These are phyloP conservation scores for Anthopleura sola DNA, from an alignment of 64 coral and sea anemone species.

Conservation along the genomic window DNA sequence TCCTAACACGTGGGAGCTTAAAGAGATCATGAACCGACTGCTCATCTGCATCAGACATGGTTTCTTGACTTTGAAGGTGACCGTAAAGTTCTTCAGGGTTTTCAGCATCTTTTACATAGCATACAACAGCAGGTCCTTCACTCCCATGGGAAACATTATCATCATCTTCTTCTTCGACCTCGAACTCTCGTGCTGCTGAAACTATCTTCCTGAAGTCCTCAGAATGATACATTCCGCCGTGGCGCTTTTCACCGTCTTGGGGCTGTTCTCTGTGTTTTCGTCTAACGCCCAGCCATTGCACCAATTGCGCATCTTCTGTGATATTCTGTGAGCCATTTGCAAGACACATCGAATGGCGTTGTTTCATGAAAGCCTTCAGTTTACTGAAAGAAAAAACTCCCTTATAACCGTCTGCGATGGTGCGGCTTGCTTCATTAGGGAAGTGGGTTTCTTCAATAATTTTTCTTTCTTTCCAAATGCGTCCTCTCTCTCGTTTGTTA, in stretches of 20 bases:
- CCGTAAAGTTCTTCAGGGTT: slow-evolving; percentile 9
- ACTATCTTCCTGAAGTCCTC: slow-evolving; percentile 6
- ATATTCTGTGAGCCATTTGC: neutral
- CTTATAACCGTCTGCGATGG: neutral
- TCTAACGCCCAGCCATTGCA: slow-evolving; percentile 47
- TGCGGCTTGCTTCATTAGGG: neutral
- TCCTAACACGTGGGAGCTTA: neutral
- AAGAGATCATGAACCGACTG: neutral
- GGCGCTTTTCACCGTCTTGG: neutral
- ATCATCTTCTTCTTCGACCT: slow-evolving; percentile 14
- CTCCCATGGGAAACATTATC: neutral
- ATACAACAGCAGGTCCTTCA: neutral
- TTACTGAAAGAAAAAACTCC: slow-evolving; percentile 1
- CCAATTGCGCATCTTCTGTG: slow-evolving; percentile 26
- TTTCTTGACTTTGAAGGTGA: slow-evolving; percentile 1
- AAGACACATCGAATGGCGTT: neutral
- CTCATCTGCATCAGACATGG: slow-evolving; percentile 17
- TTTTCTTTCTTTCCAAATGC: neutral
- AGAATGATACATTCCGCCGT: neutral
- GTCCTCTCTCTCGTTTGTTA: neutral
- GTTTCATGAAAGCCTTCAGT: neutral
- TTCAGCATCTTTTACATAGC: neutral
- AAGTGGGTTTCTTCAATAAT: neutral
- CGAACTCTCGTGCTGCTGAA: neutral
- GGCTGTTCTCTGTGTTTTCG: neutral